Conservation (phyloP, 2,797 vertebrate genomes). For the Cheirogaleus major region DNA sequence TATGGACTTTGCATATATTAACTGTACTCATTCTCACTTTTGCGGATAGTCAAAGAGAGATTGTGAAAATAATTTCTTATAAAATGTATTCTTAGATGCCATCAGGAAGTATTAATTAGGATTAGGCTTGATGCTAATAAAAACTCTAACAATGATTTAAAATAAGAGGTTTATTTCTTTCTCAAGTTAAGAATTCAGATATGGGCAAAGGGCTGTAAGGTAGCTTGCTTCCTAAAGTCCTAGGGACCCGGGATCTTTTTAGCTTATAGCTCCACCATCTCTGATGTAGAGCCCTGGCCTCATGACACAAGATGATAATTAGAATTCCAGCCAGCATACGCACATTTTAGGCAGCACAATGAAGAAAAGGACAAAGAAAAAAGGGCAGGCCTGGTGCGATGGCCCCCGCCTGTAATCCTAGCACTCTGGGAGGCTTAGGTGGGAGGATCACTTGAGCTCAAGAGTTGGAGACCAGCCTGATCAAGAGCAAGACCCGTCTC, state of each 20-base stretch:
- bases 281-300: not conserved
- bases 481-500: too few species aligned
- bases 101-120: not conserved
- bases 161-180: not conserved
- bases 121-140: not conserved
- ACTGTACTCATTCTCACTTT: not conserved
- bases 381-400: not conserved
- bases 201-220: not conserved
- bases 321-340: not conserved
- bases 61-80: not conserved
- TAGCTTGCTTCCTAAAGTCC: not conserved
- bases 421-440: too few species aligned
- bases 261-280: not conserved
- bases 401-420: too few species aligned
- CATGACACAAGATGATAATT: not conserved
- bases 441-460: too few species aligned
- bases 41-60: not conserved
- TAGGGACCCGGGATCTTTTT: not conserved
- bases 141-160: not conserved
- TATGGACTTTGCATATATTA: not conserved
- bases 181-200: not conserved
- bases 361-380: not conserved
- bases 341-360: not conserved
- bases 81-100: slow-evolving; percentile 15
- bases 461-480: too few species aligned